Conservation (phyloP, 1,140 invertebrate species). For the Scaptomyza pallida region DNA sequence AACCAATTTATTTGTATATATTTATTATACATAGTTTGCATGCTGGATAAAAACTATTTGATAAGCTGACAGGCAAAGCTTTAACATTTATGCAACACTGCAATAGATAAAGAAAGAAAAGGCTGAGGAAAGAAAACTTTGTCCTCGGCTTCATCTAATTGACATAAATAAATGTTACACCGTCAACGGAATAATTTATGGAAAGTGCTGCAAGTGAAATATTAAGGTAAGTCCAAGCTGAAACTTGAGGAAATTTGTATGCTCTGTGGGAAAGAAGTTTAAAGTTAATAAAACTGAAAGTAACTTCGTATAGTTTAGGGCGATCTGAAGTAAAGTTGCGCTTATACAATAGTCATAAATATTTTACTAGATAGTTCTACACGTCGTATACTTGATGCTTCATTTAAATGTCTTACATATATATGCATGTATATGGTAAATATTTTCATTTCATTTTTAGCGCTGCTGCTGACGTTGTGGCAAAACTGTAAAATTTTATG, state of each 20-base stretch:
- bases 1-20: slow-evolving; percentile 29
- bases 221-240: neutral
- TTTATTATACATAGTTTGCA: slow-evolving; percentile 12
- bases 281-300: too few species aligned
- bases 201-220: slow-evolving; percentile 27
- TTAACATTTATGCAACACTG: slow-evolving; percentile 25
- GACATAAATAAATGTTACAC: slow-evolving; percentile 67
- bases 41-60: neutral
- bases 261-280: neutral
- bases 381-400: neutral
- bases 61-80: slow-evolving; percentile 27
- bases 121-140: slow-evolving; percentile 3
- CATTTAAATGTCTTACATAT: slow-evolving; percentile 22
- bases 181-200: slow-evolving; percentile 67
- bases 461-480: slow-evolving; percentile 34
- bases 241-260: neutral
- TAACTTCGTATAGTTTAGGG: too few species aligned
- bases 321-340: too few species aligned
- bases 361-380: neutral
- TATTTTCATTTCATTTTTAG: slow-evolving; percentile 29
- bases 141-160: slow-evolving; percentile 47
- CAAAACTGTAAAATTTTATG: slow-evolving; percentile 66
- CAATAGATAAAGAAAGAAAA: slow-evolving; percentile 12
- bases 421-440: slow-evolving; percentile 14
- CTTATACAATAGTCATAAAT: too few species aligned